phyloP scores from a whole-genome alignment of 1,140 invertebrate species.

The Drosophila arawakana region DNA sequence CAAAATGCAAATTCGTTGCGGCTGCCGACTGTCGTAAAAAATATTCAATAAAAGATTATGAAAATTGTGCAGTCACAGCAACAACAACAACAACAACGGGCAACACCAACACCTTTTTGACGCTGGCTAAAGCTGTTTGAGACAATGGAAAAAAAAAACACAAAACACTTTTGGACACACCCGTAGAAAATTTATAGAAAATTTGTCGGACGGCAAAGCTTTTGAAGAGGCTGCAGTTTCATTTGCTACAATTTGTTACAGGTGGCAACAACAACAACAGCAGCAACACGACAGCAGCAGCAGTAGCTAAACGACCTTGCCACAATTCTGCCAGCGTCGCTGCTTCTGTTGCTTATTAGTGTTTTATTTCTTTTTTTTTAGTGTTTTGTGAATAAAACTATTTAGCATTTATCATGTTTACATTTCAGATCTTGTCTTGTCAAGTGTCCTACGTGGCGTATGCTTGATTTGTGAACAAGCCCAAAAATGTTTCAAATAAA shows the following conservation, averaged over 20 bases:
- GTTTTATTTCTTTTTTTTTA: background rate
- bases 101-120: constrained; percentile 40
- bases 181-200: constrained; percentile 59
- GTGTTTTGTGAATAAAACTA: background rate
- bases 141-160: constrained; percentile 10
- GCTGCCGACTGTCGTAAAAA: constrained; percentile 68
- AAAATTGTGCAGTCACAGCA: constrained; percentile 67
- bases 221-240: constrained; percentile 57
- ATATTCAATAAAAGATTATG: constrained; percentile 72
- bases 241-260: constrained; percentile 75
- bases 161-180: constrained; percentile 40
- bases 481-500: constrained; percentile 30
- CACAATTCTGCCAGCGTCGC: constrained; percentile 42
- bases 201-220: constrained; percentile 31
- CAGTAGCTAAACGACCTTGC: constrained; percentile 61
- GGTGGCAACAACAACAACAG: constrained; percentile 54
- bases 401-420: constrained; percentile 53
- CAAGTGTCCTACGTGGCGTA: constrained; percentile 47
- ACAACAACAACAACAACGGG: background rate
- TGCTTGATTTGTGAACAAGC: constrained; percentile 41
- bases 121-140: constrained; percentile 16
- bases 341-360: constrained; percentile 32
- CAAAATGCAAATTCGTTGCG: constrained; percentile 72
- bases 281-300: constrained; percentile 24
- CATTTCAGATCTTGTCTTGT: constrained; percentile 32